Conservation (phyloP, 37 sponge, comb jelly and placozoan genomes). For the Tethya wilhelma region DNA sequence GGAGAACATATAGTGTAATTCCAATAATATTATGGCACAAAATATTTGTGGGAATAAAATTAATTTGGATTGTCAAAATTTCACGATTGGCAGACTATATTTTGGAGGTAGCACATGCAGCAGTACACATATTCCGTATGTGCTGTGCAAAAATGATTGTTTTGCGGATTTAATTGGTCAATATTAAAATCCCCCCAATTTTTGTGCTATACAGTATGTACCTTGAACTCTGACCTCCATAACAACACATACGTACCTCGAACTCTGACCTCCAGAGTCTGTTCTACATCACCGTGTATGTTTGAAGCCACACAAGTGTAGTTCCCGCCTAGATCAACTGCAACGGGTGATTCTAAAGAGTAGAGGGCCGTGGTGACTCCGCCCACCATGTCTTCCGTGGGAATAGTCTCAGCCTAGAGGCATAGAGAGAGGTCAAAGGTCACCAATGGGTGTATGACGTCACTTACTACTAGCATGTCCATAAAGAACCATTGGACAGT, state of each 20-base stretch:
- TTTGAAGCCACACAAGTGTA: slow-evolving; percentile 30
- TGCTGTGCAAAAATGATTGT: no score
- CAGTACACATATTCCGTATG: no score
- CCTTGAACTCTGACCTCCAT: no score
- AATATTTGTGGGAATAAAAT: no score
- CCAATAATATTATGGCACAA: no score
- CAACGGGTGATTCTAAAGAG: background rate
- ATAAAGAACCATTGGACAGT: background rate
- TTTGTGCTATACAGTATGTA: no score
- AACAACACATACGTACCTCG: background rate
- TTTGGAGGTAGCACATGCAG: no score
- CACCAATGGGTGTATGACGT: background rate
- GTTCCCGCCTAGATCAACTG: background rate
- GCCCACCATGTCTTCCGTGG: background rate
- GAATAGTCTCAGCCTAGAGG: background rate
- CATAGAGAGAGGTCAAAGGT: background rate
- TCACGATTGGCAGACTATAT: no score
- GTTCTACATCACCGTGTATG: slow-evolving; percentile 1
- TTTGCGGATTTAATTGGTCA: no score
- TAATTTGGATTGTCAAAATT: no score
- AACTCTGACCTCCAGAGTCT: background rate
- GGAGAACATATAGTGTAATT: no score
- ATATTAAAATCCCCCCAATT: no score
- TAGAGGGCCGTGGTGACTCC: background rate
- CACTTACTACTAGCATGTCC: background rate